These are phyloP conservation scores for Poecilia latipinna DNA, from an alignment of 2,113 vertebrate genomes.

Conservation along the genomic window DNA sequence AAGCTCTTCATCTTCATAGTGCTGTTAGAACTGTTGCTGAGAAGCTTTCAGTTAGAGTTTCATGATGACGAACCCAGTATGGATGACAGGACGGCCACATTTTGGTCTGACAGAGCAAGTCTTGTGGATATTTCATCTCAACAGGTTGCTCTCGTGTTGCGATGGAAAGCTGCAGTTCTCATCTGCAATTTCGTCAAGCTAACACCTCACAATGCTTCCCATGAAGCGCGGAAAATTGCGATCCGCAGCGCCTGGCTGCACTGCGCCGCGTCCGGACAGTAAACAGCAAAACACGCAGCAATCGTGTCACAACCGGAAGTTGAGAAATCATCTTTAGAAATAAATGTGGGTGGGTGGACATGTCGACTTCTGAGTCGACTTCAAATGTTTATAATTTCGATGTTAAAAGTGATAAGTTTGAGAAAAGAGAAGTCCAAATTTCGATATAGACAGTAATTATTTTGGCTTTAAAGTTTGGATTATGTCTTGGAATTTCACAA, in stretches of 20 bases:
- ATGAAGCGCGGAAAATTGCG: background rate
- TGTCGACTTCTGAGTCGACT: no score
- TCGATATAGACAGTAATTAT: no score
- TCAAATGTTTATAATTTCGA: no score
- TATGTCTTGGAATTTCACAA: no score
- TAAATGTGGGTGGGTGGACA: no score
- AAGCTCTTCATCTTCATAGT: background rate
- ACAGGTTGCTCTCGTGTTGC: background rate
- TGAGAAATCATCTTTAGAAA: no score
- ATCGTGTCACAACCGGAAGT: background rate
- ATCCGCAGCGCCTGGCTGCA: slow-evolving; percentile 1
- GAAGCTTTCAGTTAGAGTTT: background rate
- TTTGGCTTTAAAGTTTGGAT: no score
- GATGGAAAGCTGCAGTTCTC: background rate
- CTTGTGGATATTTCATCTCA: background rate
- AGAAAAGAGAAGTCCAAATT: no score
- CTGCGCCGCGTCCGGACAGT: background rate
- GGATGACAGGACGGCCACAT: slow-evolving; percentile 5
- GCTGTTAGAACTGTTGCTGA: background rate
- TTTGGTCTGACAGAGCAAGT: background rate
- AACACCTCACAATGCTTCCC: no score
- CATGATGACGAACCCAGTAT: slow-evolving; percentile 34
- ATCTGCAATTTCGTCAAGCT: background rate
- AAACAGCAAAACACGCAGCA: background rate
- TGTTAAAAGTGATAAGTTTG: no score